phyloP scores from a whole-genome alignment of 2,797 vertebrate species.

The Enteromius radiatus region DNA sequence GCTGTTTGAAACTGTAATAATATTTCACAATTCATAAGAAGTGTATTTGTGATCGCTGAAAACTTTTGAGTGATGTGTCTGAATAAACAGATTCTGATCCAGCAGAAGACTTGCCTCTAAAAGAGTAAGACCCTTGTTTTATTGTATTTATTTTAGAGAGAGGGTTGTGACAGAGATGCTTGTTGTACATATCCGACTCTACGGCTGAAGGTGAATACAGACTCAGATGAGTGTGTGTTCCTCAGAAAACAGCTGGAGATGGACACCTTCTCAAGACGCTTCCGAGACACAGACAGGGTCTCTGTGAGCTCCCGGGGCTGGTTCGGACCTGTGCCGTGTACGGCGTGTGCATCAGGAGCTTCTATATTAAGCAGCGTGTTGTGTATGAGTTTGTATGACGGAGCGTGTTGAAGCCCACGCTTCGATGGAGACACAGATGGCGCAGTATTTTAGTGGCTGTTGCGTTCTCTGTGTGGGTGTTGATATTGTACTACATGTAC shows the following conservation, averaged over 20 bases:
- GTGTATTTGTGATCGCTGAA: background rate
- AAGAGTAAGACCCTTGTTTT: background rate
- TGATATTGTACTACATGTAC: conserved; percentile 31
- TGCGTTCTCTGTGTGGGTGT: conserved; percentile 20
- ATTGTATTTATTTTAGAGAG: background rate
- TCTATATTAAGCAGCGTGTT: conserved; percentile 27
- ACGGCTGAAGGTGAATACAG: background rate
- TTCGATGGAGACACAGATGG: conserved; percentile 29
- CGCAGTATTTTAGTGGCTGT: conserved; percentile 32
- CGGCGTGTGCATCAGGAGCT: background rate
- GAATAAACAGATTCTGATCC: background rate
- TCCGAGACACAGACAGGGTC: background rate
- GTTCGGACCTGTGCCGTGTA: background rate
- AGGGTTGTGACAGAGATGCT: background rate
- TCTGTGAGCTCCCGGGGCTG: background rate
- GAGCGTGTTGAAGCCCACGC: conserved; percentile 8
- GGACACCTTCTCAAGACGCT: background rate
- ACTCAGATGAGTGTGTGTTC: background rate
- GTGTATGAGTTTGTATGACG: conserved; percentile 15
- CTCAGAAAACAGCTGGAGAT: background rate
- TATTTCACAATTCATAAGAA: background rate
- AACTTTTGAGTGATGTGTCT: background rate
- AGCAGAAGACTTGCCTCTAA: background rate
- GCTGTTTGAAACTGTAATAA: background rate
- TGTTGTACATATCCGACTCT: background rate